Percentiles rank a stretch among this genome's conserved stretches.
These are phyloP conservation scores for Leucophenga montana DNA, from an alignment of 2,888 invertebrate genomes.

Conservation along the genomic window DNA sequence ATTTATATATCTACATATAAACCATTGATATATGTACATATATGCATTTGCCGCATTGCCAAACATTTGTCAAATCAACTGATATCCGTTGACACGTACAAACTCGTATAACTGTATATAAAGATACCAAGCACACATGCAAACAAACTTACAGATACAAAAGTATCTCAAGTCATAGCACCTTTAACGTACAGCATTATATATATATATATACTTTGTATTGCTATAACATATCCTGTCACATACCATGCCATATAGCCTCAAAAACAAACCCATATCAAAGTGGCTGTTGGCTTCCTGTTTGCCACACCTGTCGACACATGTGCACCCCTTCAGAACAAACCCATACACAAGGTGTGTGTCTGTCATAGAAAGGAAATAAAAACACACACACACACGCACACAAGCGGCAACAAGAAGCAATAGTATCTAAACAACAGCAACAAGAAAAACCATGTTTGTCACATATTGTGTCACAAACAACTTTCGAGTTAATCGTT, in stretches of 20 bases:
- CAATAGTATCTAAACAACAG: slow-evolving; percentile 14
- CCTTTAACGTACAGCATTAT: neutral
- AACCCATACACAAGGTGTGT: slow-evolving; percentile 31
- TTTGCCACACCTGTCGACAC: slow-evolving; percentile 5
- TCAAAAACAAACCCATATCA: slow-evolving; percentile 21
- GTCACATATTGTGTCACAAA: slow-evolving; percentile 12
- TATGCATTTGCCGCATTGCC: too few species aligned
- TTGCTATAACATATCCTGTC: slow-evolving; percentile 20
- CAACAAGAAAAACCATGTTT: slow-evolving; percentile 7
- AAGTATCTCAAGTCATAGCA: neutral
- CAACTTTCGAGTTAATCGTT: slow-evolving; percentile 56
- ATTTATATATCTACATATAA: too few species aligned
- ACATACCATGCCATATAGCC: neutral
- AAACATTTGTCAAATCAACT: too few species aligned
- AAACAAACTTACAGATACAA: neutral
- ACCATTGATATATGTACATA: too few species aligned
- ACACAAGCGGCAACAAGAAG: slow-evolving; percentile 1
- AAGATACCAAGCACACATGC: neutral
- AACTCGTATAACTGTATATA: neutral
- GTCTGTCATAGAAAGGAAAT: neutral
- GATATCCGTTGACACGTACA: neutral
- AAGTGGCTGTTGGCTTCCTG: slow-evolving; percentile 12
- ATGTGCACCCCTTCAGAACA: slow-evolving; percentile 1
- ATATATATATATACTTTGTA: neutral
- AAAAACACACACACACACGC: neutral